Conservation (phyloP, 2,113 vertebrate genomes). For the Xenus cinereus region DNA sequence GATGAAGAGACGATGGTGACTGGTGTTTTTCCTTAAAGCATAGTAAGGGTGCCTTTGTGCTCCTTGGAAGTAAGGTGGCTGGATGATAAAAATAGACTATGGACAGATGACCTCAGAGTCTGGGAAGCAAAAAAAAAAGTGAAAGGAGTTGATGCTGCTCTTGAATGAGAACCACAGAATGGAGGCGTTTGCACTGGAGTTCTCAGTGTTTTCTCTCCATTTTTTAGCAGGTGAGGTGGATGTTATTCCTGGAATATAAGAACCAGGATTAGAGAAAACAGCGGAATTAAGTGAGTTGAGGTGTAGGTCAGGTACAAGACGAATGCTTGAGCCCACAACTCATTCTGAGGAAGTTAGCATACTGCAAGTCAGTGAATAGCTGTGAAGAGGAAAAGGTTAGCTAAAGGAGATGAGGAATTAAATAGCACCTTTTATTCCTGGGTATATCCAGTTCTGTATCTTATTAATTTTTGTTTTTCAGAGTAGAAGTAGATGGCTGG, state of each 20-base stretch:
- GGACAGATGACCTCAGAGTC: slow-evolving; percentile 42
- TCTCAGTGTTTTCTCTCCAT: not conserved
- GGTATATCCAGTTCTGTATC: not conserved
- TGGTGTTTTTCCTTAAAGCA: not conserved
- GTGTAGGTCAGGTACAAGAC: not conserved
- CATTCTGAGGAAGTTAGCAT: not conserved
- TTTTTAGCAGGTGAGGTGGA: not conserved
- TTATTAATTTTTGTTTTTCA: not conserved
- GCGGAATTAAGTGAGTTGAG: not conserved
- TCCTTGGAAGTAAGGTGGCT: not conserved
- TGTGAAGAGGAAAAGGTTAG: not conserved
- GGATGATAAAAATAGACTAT: slow-evolving; percentile 28
- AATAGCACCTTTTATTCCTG: not conserved
- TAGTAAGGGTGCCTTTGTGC: not conserved
- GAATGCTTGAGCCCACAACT: not conserved
- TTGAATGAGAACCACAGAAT: not conserved
- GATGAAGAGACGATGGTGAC: not conserved
- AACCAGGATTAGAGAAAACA: not conserved
- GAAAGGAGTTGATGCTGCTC: not conserved
- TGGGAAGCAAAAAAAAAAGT: slow-evolving; percentile 3
- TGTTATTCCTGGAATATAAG: not conserved
- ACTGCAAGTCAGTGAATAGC: not conserved
- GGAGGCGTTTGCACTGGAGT: not conserved
- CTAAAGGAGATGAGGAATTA: not conserved
- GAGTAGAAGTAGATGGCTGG: not conserved